Evolutionary conservation across 2,113 vertebrate species (phyloP).

Genomic region (Rhadina sibilatrix): DNA sequence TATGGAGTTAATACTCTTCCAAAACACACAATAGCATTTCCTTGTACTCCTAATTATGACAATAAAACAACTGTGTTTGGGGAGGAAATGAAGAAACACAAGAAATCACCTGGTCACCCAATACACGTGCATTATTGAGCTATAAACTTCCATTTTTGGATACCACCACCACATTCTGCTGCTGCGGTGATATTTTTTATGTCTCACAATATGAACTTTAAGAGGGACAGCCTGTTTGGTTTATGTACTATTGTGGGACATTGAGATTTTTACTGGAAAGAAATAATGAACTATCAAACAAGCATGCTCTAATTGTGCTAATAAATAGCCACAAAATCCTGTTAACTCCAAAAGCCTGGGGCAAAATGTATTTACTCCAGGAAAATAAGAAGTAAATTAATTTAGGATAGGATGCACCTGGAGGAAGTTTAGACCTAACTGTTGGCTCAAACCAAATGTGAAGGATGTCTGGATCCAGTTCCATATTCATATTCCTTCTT

Average conservation of each 20-base stretch:
- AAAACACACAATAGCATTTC: constrained; percentile 47
- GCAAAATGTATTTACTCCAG: constrained; percentile 19
- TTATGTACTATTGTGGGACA: neutral
- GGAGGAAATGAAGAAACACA: constrained; percentile 55
- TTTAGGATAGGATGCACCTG: constrained; percentile 60
- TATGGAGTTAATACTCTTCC: constrained; percentile 49
- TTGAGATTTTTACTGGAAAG: neutral
- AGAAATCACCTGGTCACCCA: constrained; percentile 41
- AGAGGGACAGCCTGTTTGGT: neutral
- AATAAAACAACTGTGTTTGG: constrained; percentile 35
- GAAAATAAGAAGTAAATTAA: constrained; percentile 56
- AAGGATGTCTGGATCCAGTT: constrained; percentile 25
- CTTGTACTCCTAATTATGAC: constrained; percentile 49
- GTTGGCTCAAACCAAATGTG: neutral
- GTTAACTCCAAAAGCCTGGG: neutral
- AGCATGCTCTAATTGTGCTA: constrained; percentile 18
- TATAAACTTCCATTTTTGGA: constrained; percentile 42
- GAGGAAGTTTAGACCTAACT: constrained; percentile 56
- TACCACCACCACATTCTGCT: neutral
- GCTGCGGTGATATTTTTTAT: neutral
- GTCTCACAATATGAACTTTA: neutral
- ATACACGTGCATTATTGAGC: neutral
- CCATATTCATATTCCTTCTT: constrained; percentile 2
- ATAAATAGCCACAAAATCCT: constrained; percentile 33
- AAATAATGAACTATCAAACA: constrained; percentile 39